Percentiles rank a stretch among this genome's conserved stretches.
phyloP scores from a whole-genome alignment of 2,888 invertebrate species.

The Melanostoma mellinum region DNA sequence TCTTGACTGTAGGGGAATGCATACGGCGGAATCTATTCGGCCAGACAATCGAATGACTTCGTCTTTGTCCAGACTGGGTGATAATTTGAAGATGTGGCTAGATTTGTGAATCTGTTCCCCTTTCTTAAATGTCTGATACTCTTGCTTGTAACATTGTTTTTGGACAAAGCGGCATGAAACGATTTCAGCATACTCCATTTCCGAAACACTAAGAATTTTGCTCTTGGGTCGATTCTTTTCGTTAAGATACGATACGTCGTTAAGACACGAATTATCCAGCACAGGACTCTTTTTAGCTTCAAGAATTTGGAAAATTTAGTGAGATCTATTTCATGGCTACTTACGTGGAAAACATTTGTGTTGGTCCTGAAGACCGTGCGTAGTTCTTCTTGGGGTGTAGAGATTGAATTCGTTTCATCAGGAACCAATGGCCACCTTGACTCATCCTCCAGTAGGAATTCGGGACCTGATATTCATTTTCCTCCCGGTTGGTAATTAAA shows the following conservation, averaged over 20 bases:
- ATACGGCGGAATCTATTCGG: not conserved
- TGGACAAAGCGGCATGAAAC: slow-evolving; percentile 7
- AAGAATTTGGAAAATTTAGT: slow-evolving; percentile 23
- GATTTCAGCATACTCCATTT: not conserved
- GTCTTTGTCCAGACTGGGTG: slow-evolving; percentile 3
- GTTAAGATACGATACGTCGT: no score
- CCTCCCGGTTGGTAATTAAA: no score
- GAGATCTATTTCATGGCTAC: no score
- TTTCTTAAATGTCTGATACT: not conserved
- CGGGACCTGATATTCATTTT: no score
- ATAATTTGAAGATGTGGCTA: not conserved
- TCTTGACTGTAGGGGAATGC: not conserved
- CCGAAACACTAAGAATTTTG: not conserved
- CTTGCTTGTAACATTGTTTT: slow-evolving; percentile 14
- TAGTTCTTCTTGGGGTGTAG: no score
- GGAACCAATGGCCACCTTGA: no score
- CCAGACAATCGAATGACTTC: slow-evolving; percentile 7
- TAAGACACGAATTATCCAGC: slow-evolving; percentile 16
- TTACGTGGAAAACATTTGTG: no score
- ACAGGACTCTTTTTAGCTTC: slow-evolving; percentile 29
- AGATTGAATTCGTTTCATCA: no score
- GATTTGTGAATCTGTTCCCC: not conserved
- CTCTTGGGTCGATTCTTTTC: not conserved
- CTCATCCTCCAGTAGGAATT: no score
- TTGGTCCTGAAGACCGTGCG: no score